Evolutionary conservation across 2,888 invertebrate genomes (phyloP), one percentile per base, ranked within the genome.

Genomic region (Proisotoma minuta): DNA sequence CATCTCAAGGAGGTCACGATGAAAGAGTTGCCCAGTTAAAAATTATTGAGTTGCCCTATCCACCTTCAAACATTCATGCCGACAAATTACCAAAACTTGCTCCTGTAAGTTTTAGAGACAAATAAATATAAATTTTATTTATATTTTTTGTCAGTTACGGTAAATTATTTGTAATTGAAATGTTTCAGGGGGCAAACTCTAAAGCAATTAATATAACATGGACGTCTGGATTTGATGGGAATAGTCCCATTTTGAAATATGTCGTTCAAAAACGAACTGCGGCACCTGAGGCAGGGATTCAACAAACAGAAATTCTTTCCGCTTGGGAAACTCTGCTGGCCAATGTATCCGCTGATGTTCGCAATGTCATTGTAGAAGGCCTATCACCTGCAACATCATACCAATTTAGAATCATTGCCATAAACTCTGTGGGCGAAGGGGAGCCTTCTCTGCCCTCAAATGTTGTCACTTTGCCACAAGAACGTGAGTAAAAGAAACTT

Each of bases 171-270:
- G n/a, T n/a, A n/a, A n/a, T n/a, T n/a, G n/a, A n/a, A n/a, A n/a
- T n/a, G n/a, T 53, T 51, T 8, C 56, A 65, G 63, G 70, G 71
- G 43, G 70, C 70, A 10, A 73, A 64, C 43, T 64, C 84, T 85
- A 76, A 80, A 60, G 88, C 90, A 27, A 90, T 97, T 68, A 91
- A 94, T 76, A 86, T 98, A 2, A 87, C 88, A 22, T 99, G 98
- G 97, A 89, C 89, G 12, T 89, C 93, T 0, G 94, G 94, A 27
- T 99, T 97, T 78, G 93, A 98, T 80, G 99, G 99, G 59, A 97
- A 99, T 78, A 94, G 94, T 75, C 92, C 93, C 10, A 88, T 97
- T 62, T 84, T 88, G 74, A 91, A 93, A 77, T 98, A 90, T 78
- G 91, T 93, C 69, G 84, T 98, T 59, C 94, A 98, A 77, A 88